Base-by-base conservation (phyloP, 2,888 invertebrate species). In the Frankliniella intonsa region DNA sequence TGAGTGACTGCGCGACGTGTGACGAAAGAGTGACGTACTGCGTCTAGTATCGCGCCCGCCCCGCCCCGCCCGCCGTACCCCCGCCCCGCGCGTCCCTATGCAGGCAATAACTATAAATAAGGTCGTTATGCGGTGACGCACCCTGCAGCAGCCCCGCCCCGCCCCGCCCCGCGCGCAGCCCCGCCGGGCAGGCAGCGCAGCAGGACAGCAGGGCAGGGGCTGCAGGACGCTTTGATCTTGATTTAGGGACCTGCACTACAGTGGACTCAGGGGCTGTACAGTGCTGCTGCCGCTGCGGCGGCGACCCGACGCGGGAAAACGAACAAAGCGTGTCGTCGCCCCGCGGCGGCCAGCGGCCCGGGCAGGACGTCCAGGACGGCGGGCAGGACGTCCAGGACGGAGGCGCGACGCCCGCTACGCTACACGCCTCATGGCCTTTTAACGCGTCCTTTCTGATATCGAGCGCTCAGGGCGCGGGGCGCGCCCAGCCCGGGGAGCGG, bases 31-130 rank as follows among this genome's bases (percentile, higher is more conserved):
- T 76, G 69, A 76, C 69, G 69, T 76, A 76, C 22, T 76, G 69
- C 69, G 22, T 1, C n/a, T 76, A 25, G 69, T 14, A 22, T 17
- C 62, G 14, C 62, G 55, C 55, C 14, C 17, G 55, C 55, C 55
- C 17, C 12, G 55, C 10, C 51, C 55, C 14, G 55, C 55, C 55
- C 55, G 22, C 69, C 22, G 22, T 5, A 22, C n/a, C 9, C 69
- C 10, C 69, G 25, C 22, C 22, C 9, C 69, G 25, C 69, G 25
- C 22, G 25, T 25, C 69, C 22, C 22, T 38, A 81, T 50, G 81
- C 51, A 81, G 81, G 81, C 51, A 50, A 81, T 81, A 51, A 62
- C 51, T 81, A 81, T 81, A 81, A 81, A 81, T 81, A 81, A 81
- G 62, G 81, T 81, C 81, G 62, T 81, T 81, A 81, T 38, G 69